Percentiles rank a stretch among this genome's conserved stretches.
Conservation (phyloP, 2,797 vertebrate genomes). For the Limosa lapponica region DNA sequence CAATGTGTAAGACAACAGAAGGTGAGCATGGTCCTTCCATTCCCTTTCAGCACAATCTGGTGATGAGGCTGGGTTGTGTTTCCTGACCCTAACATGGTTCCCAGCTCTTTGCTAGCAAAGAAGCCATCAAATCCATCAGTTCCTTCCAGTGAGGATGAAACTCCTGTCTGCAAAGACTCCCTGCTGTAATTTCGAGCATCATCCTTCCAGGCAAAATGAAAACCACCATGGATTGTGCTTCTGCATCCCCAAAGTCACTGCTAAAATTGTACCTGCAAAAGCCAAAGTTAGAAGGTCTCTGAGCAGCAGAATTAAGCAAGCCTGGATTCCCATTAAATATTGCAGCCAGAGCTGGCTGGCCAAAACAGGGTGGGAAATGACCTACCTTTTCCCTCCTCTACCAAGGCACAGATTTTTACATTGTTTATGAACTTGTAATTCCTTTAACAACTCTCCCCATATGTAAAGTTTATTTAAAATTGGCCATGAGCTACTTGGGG, state of each 20-base stretch:
- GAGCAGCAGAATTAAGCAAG: not conserved
- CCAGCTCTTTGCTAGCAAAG: not conserved
- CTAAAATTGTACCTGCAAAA: not conserved
- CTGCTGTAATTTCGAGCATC: not conserved
- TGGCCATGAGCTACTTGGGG: not conserved
- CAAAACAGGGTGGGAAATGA: not conserved
- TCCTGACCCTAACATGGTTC: not conserved
- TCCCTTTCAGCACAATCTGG: not conserved
- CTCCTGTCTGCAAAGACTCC: not conserved
- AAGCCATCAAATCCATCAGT: not conserved
- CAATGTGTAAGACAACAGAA: not conserved
- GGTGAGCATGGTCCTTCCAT: not conserved
- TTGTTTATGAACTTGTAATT: not conserved
- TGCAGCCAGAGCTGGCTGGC: not conserved
- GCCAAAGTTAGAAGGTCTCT: not conserved
- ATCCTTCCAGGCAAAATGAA: not conserved
- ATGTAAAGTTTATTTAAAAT: not conserved
- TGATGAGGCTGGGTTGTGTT: not conserved
- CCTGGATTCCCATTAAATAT: not conserved
- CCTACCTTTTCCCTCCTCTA: not conserved
- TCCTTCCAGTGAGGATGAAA: not conserved
- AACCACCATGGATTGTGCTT: fast-evolving
- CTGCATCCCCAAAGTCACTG: not conserved
- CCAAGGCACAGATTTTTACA: not conserved
- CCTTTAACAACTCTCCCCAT: not conserved